Evolutionary conservation across 1,140 invertebrate species (phyloP).

Genomic region (Linepithema humile): DNA sequence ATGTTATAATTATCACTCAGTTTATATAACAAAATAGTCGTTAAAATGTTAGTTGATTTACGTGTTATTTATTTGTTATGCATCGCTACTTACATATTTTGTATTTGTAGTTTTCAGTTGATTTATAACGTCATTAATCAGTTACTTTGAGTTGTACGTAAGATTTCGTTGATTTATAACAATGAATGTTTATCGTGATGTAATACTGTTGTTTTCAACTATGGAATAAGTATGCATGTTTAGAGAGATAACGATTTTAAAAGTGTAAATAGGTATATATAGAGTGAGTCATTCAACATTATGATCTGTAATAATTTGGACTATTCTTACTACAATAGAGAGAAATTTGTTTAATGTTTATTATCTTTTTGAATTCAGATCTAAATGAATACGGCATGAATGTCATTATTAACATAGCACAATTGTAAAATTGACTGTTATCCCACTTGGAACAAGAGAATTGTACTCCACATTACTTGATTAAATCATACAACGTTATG

Average conservation of each 20-base stretch:
- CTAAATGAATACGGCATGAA: not conserved
- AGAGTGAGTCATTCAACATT: conserved; percentile 30
- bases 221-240: conserved; percentile 18
- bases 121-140: not conserved
- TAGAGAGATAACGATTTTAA: not conserved
- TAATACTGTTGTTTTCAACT: not conserved
- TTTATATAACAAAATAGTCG: not conserved
- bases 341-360: not conserved
- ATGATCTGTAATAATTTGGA: not conserved
- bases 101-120: not conserved
- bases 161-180: not conserved
- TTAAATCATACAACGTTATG: conserved; percentile 10
- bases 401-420: not conserved
- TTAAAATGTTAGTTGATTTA: conserved; percentile 3
- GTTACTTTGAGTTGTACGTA: not conserved
- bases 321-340: not conserved
- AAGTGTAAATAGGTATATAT: not conserved
- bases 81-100: no score
- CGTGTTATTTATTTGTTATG: not conserved
- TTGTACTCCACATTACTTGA: no score
- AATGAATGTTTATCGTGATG: not conserved
- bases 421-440: not conserved
- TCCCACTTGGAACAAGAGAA: no score
- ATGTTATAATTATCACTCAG: not conserved
- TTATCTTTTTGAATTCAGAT: not conserved